Base-by-base conservation (phyloP, 2,797 vertebrate species). In the Phalanger gymnotis region DNA sequence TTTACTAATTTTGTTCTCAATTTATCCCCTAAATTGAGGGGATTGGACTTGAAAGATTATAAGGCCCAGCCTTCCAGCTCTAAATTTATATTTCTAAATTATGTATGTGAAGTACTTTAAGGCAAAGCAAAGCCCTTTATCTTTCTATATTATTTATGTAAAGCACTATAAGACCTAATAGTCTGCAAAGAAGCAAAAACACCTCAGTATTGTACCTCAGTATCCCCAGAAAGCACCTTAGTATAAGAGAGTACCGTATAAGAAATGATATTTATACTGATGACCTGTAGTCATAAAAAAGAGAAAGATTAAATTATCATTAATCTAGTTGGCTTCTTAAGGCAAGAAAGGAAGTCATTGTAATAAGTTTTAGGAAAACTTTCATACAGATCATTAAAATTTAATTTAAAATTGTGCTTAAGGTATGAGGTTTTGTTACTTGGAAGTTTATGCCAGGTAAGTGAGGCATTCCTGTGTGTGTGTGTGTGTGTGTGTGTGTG, bases 371-470 rank as follows among this genome's bases (percentile, higher is more conserved):
- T 81, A 81, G n/a, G 47, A 40, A 81, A 22, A 81, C 25, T 25
- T 81, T 81, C 66, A 40, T 47, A 47, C n/a, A 81, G 66, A 81
- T 81, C n/a, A 81, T 81, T 81, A 81, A 40, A 40, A 81, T 81
- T 81, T 81, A 22, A 81, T 25, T 73, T 81, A 34, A 81, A 81
- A 81, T 61, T 40, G 66, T 81, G 66, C 66, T 90, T 66, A 30
- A 53, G 91, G 90, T 57, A 54, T 58, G 13, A 56, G 52, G 28
- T 27, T n/a, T 2, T 53, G 58, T 92, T 56, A 34, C 47, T 57
- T 93, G 9, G n/a, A 90, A 90, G 5, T 81, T 53, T 56, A 87
- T 93, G 89, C 57, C 40, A 95, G 92, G 14, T n/a, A 93, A 95
- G 2, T 51, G 54, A 90, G 54, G 14, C 11, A 1, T 13, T 11